A percentile compares a stretch with the other conserved stretches of the same genome.
Conservation (phyloP, 2,113 vertebrate species). For the Chaetodon trifascialis region DNA sequence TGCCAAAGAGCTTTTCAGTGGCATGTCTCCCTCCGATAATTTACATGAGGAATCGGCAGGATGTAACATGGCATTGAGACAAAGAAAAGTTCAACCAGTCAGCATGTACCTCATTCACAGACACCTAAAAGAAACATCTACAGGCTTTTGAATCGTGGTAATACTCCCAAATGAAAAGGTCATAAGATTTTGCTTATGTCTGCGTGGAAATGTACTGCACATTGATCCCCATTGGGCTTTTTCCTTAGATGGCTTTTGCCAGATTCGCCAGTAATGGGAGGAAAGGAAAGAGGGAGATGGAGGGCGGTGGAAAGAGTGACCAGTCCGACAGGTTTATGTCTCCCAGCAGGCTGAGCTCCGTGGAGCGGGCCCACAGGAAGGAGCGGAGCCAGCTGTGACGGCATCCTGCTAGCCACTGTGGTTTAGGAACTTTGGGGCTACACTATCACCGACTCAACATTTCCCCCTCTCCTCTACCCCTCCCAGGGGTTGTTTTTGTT, state of each 20-base stretch:
- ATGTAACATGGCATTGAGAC: conserved; percentile 49
- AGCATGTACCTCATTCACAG: conserved; percentile 27
- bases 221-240: conserved; percentile 80
- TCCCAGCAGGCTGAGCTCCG: conserved; percentile 77
- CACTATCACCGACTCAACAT: conserved; percentile 75
- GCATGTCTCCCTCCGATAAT: conserved; percentile 52
- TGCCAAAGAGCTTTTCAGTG: conserved; percentile 65
- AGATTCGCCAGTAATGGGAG: conserved; percentile 82
- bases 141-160: conserved; percentile 45
- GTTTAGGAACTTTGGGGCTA: conserved; percentile 79
- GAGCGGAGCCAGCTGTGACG: conserved; percentile 83
- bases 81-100: conserved; percentile 39
- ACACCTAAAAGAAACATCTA: conserved; percentile 49
- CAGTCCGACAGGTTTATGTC: conserved; percentile 85
- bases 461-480: conserved; percentile 71
- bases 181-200: conserved; percentile 74
- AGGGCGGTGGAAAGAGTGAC: conserved; percentile 86
- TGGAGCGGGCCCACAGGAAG: conserved; percentile 80
- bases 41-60: conserved; percentile 32
- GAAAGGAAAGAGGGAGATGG: conserved; percentile 78
- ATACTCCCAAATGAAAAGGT: conserved; percentile 73
- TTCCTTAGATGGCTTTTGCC: conserved; percentile 80
- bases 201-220: conserved; percentile 83
- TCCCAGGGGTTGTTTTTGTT: conserved; percentile 84
- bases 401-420: conserved; percentile 80